Percentiles rank a stretch among this genome's conserved stretches.
Evolutionary conservation across 2,797 vertebrate species (phyloP).

Genomic region (Enteromius thamalakanensis): DNA sequence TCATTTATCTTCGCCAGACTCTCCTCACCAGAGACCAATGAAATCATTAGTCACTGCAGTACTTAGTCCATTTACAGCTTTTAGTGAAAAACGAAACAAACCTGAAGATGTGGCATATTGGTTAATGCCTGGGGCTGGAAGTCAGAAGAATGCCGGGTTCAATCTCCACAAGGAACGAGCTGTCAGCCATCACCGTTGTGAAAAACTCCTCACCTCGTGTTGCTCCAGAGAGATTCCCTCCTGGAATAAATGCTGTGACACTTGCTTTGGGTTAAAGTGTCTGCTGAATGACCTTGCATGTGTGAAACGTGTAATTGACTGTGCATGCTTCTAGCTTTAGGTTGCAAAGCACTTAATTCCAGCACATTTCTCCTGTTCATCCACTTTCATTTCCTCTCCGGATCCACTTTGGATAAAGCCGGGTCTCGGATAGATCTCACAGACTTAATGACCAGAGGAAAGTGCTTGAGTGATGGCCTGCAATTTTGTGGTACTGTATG

Average conservation of each 20-base stretch:
- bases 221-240: background rate
- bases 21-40: slow-evolving; percentile 19
- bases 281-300: background rate
- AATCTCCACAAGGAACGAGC: background rate
- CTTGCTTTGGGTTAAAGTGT: background rate
- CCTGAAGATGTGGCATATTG: background rate
- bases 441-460: slow-evolving; percentile 9
- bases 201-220: background rate
- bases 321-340: background rate
- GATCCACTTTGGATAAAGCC: background rate
- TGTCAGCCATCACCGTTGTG: background rate
- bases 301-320: background rate
- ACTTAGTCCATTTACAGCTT: slow-evolving; percentile 30
- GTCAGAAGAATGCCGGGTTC: background rate
- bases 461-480: slow-evolving; percentile 23
- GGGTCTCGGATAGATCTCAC: background rate
- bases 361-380: slow-evolving; percentile 16
- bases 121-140: background rate
- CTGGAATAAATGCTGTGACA: background rate
- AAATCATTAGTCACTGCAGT: slow-evolving; percentile 24
- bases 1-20: slow-evolving; percentile 22
- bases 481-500: slow-evolving; percentile 40
- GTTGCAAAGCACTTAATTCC: background rate
- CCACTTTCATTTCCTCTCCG: slow-evolving; percentile 6
- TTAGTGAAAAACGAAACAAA: background rate